A percentile compares a stretch with the other conserved stretches of the same genome.
Conservation (phyloP, 2,113 vertebrate genomes). For the Coracopsis vasa region DNA sequence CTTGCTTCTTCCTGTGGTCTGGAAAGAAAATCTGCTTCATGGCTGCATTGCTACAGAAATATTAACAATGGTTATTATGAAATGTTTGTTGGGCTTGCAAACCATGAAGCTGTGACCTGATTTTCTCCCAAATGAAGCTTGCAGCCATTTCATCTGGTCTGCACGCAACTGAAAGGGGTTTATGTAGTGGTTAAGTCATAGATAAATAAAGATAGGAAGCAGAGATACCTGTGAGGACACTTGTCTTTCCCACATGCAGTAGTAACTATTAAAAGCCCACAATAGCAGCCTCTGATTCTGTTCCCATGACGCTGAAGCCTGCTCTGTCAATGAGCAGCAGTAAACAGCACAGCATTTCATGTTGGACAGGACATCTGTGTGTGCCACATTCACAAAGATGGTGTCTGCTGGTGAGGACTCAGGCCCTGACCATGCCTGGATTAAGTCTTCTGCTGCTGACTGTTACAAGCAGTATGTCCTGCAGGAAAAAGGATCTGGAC, state of each 20-base stretch:
- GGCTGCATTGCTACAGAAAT: neutral
- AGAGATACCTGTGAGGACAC: neutral
- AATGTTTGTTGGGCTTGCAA: neutral
- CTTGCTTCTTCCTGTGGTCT: neutral
- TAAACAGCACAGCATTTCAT: neutral
- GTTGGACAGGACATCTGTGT: neutral
- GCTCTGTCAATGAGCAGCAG: neutral
- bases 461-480: neutral
- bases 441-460: neutral
- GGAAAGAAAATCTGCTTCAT: neutral
- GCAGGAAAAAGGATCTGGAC: neutral
- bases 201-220: neutral
- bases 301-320: neutral
- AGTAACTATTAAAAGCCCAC: neutral
- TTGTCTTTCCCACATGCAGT: accelerated
- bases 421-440: neutral
- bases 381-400: neutral
- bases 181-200: neutral
- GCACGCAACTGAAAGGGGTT: neutral
- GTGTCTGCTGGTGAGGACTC: neutral
- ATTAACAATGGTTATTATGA: neutral
- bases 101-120: neutral
- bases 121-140: neutral
- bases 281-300: neutral
- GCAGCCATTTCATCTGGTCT: neutral